These are phyloP conservation scores for Noctuana brunneofusca DNA, from an alignment of 2,888 invertebrate species.

Conservation along the genomic window DNA sequence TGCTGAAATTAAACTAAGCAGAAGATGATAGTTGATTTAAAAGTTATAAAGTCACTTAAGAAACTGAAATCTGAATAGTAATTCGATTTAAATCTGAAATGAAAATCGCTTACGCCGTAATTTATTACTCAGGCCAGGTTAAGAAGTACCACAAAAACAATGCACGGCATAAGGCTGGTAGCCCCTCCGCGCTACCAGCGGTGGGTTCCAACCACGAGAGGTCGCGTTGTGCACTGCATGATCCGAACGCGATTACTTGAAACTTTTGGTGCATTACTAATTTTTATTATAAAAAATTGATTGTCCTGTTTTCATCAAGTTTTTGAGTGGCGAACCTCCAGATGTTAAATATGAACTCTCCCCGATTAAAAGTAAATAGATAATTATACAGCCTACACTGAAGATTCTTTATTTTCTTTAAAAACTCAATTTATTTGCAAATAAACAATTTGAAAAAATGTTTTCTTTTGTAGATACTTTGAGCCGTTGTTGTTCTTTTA, in stretches of 20 bases:
- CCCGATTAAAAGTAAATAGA: neutral
- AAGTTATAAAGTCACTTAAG: neutral
- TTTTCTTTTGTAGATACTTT: no score
- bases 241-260: no score
- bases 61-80: neutral
- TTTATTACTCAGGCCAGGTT: neutral
- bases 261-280: no score
- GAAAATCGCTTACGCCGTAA: neutral
- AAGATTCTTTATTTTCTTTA: no score
- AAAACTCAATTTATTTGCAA: no score
- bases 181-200: slow-evolving; percentile 11
- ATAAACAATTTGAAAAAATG: no score
- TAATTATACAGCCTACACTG: no score
- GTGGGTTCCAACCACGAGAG: slow-evolving; percentile 42
- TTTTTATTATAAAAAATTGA: no score
- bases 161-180: neutral
- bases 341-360: slow-evolving; percentile 1
- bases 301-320: neutral
- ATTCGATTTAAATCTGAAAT: neutral
- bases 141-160: neutral
- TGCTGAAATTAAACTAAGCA: no score
- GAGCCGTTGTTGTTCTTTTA: no score
- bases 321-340: neutral
- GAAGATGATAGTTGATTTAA: no score
- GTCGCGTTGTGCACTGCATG: slow-evolving; percentile 18